Percentiles rank a stretch among this genome's conserved stretches.
Evolutionary conservation across 2,113 vertebrate species (phyloP).

Genomic region (Pithys albifrons): DNA sequence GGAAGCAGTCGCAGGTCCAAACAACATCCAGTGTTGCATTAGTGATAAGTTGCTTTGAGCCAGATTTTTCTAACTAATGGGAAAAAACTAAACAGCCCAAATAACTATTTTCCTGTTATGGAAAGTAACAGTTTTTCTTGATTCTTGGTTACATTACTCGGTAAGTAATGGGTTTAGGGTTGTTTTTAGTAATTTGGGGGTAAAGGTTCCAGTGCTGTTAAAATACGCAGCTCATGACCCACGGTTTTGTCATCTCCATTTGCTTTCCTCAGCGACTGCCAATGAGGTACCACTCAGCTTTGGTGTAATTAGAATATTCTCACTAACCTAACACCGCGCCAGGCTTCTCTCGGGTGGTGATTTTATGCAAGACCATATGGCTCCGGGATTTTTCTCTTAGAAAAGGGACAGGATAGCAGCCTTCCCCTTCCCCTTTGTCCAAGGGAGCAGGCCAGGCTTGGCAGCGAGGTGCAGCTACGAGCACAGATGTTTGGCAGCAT

Average conservation of each 20-base stretch:
- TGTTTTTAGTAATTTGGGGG: constrained; percentile 26
- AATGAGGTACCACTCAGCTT: background rate
- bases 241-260: constrained; percentile 23
- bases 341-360: constrained; percentile 20
- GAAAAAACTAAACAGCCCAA: background rate
- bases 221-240: background rate
- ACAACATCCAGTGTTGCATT: background rate
- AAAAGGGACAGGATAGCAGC: background rate
- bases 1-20: background rate
- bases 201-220: constrained; percentile 7
- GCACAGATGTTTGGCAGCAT: constrained; percentile 67
- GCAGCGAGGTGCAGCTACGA: background rate
- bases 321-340: background rate
- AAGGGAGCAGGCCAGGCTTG: background rate
- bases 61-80: background rate
- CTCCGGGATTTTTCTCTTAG: background rate
- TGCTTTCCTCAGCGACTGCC: background rate
- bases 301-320: constrained; percentile 30
- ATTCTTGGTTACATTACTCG: background rate
- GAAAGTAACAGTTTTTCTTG: constrained; percentile 28
- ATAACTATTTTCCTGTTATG: background rate
- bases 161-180: background rate
- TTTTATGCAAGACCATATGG: constrained; percentile 61
- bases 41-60: background rate
- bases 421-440: background rate